Conservation (phyloP, 2,888 invertebrate species). For the Cerastis leucographa region DNA sequence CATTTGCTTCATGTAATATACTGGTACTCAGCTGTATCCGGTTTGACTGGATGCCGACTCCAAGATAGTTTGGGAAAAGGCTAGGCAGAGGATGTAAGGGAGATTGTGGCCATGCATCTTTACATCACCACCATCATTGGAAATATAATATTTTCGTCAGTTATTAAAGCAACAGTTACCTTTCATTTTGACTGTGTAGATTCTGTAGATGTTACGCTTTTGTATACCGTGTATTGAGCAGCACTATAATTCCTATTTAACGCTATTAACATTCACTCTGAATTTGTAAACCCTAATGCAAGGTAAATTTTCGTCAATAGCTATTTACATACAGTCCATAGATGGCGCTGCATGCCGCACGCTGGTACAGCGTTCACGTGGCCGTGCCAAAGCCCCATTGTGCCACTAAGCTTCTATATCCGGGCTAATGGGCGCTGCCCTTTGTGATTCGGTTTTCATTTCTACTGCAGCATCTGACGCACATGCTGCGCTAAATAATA, state of each 20-base stretch:
- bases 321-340: slow-evolving; percentile 15
- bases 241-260: neutral
- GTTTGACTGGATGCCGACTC: too few species aligned
- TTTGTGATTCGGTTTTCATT: slow-evolving; percentile 66
- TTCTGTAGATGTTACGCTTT: neutral
- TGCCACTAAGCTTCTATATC: slow-evolving; percentile 73
- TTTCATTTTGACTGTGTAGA: neutral
- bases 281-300: slow-evolving; percentile 52
- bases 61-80: too few species aligned
- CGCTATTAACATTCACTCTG: slow-evolving; percentile 1
- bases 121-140: neutral
- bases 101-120: neutral
- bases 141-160: neutral
- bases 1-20: too few species aligned
- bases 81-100: neutral
- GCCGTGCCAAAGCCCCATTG: slow-evolving; percentile 68
- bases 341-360: slow-evolving; percentile 27
- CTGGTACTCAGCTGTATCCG: too few species aligned
- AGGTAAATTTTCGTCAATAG: slow-evolving; percentile 49
- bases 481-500: slow-evolving; percentile 58
- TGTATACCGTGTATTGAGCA: neutral
- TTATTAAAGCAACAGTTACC: neutral
- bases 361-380: slow-evolving; percentile 47
- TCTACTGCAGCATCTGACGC: slow-evolving; percentile 60
- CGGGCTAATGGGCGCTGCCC: slow-evolving; percentile 73